These are phyloP conservation scores for Stegastes partitus DNA, from an alignment of 2,113 vertebrate genomes.

Conservation along the genomic window DNA sequence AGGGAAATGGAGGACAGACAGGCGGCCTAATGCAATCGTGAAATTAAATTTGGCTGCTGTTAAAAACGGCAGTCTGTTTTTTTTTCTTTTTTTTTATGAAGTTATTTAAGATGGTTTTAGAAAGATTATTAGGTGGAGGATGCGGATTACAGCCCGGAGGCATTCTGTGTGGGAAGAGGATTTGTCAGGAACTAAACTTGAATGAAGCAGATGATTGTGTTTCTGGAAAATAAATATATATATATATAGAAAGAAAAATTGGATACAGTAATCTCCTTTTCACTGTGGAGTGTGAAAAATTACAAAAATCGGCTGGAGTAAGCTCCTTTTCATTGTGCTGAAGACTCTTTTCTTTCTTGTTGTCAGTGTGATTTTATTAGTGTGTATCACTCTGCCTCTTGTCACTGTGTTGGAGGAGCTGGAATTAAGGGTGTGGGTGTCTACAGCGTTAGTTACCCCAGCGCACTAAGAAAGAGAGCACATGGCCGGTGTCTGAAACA, in stretches of 20 bases:
- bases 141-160: constrained; percentile 46
- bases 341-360: background rate
- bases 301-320: background rate
- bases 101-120: constrained; percentile 49
- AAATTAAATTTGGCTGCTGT: constrained; percentile 70
- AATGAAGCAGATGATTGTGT: constrained; percentile 22
- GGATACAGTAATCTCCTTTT: background rate
- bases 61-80: constrained; percentile 53
- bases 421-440: constrained; percentile 26
- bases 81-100: no score
- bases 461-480: background rate
- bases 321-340: background rate
- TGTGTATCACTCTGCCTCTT: constrained; percentile 1
- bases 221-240: background rate
- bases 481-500: background rate
- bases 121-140: constrained; percentile 44
- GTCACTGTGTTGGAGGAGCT: constrained; percentile 14
- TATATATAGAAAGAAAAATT: background rate
- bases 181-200: constrained; percentile 35
- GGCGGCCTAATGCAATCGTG: constrained; percentile 72
- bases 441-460: background rate
- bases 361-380: background rate
- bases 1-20: constrained; percentile 69
- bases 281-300: no score
- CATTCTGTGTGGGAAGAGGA: constrained; percentile 8